Evolutionary conservation across 2,797 vertebrate species (phyloP).

Genomic region (Leontopithecus rosalia): DNA sequence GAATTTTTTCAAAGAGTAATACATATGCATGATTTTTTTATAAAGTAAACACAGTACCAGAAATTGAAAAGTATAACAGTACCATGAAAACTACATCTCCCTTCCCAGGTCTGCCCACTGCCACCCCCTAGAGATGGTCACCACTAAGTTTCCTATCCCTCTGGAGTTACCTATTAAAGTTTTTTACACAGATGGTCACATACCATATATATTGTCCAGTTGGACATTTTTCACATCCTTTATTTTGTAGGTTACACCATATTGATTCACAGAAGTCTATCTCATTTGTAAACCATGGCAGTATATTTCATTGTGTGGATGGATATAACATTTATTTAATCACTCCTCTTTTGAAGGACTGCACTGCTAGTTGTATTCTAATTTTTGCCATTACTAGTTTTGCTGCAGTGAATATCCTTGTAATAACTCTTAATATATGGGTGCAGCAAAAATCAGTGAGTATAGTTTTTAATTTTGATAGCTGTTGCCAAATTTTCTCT

Average conservation of each 20-base stretch:
- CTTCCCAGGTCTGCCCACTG: background rate
- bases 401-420: background rate
- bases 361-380: background rate
- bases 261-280: background rate
- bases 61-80: background rate
- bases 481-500: background rate
- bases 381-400: slow-evolving; percentile 5
- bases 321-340: background rate
- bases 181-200: background rate
- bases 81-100: background rate
- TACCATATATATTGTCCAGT: background rate
- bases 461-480: background rate
- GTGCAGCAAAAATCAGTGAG: background rate
- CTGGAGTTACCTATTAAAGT: background rate
- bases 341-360: background rate
- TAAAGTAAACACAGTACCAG: background rate
- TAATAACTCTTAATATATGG: background rate
- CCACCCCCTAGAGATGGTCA: background rate
- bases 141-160: background rate
- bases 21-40: background rate
- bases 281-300: background rate
- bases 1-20: background rate
- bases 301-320: background rate
- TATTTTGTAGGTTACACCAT: background rate
- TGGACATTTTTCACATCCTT: background rate